Evolutionary conservation across 2,888 invertebrate genomes (phyloP).

Genomic region (Nomada flava): DNA sequence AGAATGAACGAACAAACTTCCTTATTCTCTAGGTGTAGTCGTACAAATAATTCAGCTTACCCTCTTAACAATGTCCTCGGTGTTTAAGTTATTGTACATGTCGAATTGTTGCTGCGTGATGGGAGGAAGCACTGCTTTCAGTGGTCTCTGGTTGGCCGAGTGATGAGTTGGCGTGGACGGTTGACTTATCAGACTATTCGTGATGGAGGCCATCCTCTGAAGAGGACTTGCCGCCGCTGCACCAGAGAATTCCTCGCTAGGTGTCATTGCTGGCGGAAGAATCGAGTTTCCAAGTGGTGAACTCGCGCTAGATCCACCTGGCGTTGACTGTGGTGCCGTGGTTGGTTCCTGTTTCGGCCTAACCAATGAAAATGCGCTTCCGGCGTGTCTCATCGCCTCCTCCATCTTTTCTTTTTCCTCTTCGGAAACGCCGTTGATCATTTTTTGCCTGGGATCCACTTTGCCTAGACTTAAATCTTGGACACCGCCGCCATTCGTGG

Average conservation of each 20-base stretch:
- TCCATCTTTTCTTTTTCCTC: constrained; percentile 89
- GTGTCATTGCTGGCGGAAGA: constrained; percentile 93
- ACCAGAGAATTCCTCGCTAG: constrained; percentile 91
- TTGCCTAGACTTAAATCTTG: constrained; percentile 95
- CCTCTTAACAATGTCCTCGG: constrained; percentile 98
- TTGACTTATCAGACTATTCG: constrained; percentile 97
- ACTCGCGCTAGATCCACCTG: constrained; percentile 91
- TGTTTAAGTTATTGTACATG: constrained; percentile 98
- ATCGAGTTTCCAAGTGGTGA: constrained; percentile 94
- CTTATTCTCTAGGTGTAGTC: no score
- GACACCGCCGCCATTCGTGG: constrained; percentile 85
- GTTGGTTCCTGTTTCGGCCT: constrained; percentile 92
- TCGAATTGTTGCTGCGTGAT: constrained; percentile 99
- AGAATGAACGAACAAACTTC: not conserved
- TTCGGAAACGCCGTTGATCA: constrained; percentile 88
- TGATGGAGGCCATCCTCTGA: constrained; percentile 99
- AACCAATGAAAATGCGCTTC: constrained; percentile 94
- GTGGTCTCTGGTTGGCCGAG: constrained; percentile 92
- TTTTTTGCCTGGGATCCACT: constrained; percentile 85
- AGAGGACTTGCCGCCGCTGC: constrained; percentile 96
- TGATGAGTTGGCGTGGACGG: constrained; percentile 94
- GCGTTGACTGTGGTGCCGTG: constrained; percentile 87
- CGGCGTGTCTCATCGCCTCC: constrained; percentile 91
- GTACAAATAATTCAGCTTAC: constrained; percentile 79
- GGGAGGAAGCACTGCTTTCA: constrained; percentile 98